Evolutionary conservation across 2,797 vertebrate species (phyloP).

Genomic region (Podarcis lilfordi): DNA sequence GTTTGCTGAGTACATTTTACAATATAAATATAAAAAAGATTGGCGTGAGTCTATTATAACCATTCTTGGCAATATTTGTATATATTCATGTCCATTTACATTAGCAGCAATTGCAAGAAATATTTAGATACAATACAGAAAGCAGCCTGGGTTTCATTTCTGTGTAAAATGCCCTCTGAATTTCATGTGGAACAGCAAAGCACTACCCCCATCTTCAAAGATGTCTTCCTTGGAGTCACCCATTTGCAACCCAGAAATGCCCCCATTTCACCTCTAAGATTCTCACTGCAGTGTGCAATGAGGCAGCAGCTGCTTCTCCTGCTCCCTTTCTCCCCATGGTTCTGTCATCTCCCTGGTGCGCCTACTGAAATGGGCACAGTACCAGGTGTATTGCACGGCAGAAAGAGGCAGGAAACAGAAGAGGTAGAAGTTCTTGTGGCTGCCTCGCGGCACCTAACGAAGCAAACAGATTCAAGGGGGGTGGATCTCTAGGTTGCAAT

Average conservation of each 20-base stretch:
- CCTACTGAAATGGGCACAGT: not conserved
- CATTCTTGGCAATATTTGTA: conserved; percentile 60
- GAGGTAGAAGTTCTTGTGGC: not conserved
- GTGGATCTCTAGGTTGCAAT: not conserved
- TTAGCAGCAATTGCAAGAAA: conserved; percentile 63
- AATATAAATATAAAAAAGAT: conserved; percentile 68
- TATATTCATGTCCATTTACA: conserved; percentile 65
- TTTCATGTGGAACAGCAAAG: not conserved
- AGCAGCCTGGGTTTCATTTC: conserved; percentile 14
- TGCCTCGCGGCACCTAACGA: not conserved
- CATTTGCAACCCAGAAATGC: not conserved
- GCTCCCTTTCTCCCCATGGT: too few relatives aligned
- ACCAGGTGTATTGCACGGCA: not conserved
- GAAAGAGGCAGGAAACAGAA: too few relatives aligned
- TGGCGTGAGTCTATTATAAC: conserved; percentile 50
- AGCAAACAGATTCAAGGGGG: not conserved
- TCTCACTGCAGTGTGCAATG: not conserved
- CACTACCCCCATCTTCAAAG: fast-evolving
- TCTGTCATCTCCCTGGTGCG: not conserved
- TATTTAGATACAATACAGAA: conserved; percentile 42
- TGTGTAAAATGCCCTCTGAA: conserved; percentile 15
- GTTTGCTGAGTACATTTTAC: conserved; percentile 62
- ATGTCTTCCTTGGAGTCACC: not conserved
- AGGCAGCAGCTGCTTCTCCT: not conserved
- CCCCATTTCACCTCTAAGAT: not conserved